These are phyloP conservation scores for Nomada goodeniana DNA, from an alignment of 2,888 invertebrate genomes.

Conservation along the genomic window DNA sequence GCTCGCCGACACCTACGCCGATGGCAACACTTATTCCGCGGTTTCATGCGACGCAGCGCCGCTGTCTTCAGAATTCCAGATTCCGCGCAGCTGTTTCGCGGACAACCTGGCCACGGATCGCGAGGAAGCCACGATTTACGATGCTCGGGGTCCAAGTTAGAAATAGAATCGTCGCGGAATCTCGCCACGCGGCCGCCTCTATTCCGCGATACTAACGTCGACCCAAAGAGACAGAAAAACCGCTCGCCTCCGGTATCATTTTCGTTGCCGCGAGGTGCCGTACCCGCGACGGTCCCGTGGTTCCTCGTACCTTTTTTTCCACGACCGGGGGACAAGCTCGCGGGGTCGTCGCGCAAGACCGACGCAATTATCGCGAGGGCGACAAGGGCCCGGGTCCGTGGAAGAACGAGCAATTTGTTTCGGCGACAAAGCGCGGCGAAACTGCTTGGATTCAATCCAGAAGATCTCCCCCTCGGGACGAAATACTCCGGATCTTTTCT, in stretches of 20 bases:
- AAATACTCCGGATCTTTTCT: slow-evolving; percentile 24
- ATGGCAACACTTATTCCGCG: neutral
- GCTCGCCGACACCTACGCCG: slow-evolving; percentile 13
- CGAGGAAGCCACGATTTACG: slow-evolving; percentile 45
- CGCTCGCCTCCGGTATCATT: neutral
- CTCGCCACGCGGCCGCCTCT: slow-evolving; percentile 18
- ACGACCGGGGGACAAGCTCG: slow-evolving; percentile 23
- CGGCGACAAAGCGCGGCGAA: slow-evolving; percentile 78
- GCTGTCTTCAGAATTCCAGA: slow-evolving; percentile 49
- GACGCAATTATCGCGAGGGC: slow-evolving; percentile 59
- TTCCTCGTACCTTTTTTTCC: slow-evolving; percentile 46
- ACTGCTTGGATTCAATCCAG: slow-evolving; percentile 76
- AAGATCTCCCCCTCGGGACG: slow-evolving; percentile 43
- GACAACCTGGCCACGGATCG: slow-evolving; percentile 1
- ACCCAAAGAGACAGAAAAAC: neutral
- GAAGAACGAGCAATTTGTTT: slow-evolving; percentile 76
- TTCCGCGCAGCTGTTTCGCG: slow-evolving; percentile 41
- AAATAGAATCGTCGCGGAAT: slow-evolving; percentile 53
- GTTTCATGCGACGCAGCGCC: neutral
- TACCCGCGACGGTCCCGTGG: neutral
- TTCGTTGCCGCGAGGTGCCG: no score
- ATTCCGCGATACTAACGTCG: slow-evolving; percentile 41
- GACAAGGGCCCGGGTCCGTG: slow-evolving; percentile 32
- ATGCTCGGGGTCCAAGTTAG: slow-evolving; percentile 48
- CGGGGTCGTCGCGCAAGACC: slow-evolving; percentile 44